Conservation (phyloP, 2,113 vertebrate genomes). For the Haliaeetus leucogaster region DNA sequence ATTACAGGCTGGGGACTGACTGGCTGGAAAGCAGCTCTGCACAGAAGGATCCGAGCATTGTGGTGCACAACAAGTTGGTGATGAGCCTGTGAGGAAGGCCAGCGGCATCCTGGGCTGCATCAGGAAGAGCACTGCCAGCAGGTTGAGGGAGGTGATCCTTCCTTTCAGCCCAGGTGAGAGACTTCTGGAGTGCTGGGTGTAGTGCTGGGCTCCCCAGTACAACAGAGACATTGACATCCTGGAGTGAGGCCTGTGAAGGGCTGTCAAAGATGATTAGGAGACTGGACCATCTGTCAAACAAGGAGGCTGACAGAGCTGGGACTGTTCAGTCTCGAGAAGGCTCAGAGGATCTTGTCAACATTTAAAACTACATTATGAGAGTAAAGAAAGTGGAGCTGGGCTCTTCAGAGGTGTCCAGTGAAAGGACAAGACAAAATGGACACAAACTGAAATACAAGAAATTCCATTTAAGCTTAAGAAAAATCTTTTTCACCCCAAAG, state of each 20-base stretch:
- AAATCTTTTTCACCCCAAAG: neutral
- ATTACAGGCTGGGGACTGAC: neutral
- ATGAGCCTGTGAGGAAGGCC: neutral
- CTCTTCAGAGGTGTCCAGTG: neutral
- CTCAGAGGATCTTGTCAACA: neutral
- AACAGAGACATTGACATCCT: neutral
- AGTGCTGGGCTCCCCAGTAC: neutral
- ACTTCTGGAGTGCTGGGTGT: neutral
- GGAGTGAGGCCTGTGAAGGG: neutral
- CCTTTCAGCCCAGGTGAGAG: neutral
- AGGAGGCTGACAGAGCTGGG: neutral
- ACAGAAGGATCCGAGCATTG: accelerated
- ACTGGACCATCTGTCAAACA: neutral
- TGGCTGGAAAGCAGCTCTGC: neutral
- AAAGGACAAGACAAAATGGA: neutral
- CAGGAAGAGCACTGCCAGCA: neutral
- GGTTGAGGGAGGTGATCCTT: neutral
- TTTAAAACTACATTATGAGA: neutral
- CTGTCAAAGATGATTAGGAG: neutral
- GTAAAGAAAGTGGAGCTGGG: neutral
- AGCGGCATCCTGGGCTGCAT: neutral
- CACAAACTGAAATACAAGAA: neutral
- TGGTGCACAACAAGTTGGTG: neutral
- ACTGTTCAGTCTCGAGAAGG: neutral
- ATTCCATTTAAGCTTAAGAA: neutral